A percentile compares a stretch with the other conserved stretches of the same genome.
Evolutionary conservation across 1,140 invertebrate species (phyloP).

Genomic region (Bathynomus jamesi): DNA sequence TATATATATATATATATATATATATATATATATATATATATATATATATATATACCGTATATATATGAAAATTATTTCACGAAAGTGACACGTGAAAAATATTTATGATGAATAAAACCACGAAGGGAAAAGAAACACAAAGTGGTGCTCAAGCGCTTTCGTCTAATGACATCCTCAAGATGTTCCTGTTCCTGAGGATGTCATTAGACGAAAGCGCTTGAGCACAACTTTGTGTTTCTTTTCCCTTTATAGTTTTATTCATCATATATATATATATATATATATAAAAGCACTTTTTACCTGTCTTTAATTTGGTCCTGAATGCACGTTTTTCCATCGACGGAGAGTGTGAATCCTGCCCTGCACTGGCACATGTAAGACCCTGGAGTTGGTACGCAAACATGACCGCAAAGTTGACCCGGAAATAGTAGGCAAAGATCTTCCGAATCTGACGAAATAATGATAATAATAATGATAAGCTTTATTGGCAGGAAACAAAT

Average conservation of each 20-base stretch:
- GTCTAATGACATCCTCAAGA: too few relatives aligned
- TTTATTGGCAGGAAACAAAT: too few relatives aligned
- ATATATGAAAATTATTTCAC: background rate
- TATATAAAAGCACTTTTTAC: background rate
- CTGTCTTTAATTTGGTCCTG: conserved; percentile 22
- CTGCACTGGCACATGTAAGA: conserved; percentile 72
- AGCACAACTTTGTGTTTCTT: too few relatives aligned
- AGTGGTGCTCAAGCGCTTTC: too few relatives aligned
- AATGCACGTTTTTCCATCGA: conserved; percentile 49
- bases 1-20: background rate
- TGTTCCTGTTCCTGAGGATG: too few relatives aligned
- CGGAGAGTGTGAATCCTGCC: conserved; percentile 67
- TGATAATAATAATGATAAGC: conserved; percentile 14
- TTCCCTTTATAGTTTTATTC: too few relatives aligned
- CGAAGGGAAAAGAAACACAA: too few relatives aligned
- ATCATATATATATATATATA: background rate
- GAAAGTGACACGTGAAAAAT: too few relatives aligned
- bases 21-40: background rate
- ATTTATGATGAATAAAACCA: too few relatives aligned
- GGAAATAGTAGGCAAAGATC: conserved; percentile 57
- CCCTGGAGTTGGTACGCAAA: conserved; percentile 59
- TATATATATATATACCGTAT: background rate
- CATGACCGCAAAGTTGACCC: conserved; percentile 62
- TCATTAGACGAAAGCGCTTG: too few relatives aligned
- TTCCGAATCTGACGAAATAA: conserved; percentile 44